These are phyloP conservation scores for Leptocoma aspasia DNA, from an alignment of 2,113 vertebrate species.

Conservation along the genomic window DNA sequence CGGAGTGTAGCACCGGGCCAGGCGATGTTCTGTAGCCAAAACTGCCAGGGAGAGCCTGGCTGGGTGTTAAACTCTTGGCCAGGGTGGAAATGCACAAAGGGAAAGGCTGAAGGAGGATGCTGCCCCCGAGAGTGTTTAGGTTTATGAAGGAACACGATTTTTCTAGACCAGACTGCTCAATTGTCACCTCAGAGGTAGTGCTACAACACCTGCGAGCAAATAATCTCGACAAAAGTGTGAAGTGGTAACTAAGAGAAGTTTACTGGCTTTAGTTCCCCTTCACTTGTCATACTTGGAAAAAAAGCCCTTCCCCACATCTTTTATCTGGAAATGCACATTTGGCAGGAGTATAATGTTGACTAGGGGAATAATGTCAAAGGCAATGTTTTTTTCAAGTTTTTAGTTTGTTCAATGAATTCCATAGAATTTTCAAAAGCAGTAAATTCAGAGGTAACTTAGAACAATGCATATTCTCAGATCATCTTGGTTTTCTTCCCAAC, in stretches of 20 bases:
- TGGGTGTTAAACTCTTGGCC: accelerated
- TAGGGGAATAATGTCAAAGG: neutral
- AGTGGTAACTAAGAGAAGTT: neutral
- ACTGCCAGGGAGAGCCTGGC: accelerated
- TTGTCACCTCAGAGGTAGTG: neutral
- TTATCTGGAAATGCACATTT: neutral
- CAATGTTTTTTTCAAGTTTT: neutral
- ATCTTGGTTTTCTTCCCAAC: neutral
- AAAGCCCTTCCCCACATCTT: accelerated
- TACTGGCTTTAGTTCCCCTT: neutral
- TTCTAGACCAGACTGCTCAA: neutral
- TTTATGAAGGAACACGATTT: neutral
- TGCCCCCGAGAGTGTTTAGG: accelerated
- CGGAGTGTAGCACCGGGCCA: accelerated
- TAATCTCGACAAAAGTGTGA: neutral
- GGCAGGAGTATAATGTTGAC: accelerated
- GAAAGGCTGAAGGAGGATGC: neutral
- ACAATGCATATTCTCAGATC: neutral
- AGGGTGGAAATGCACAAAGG: too few species aligned
- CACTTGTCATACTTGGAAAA: neutral
- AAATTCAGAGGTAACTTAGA: neutral
- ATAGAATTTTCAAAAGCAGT: neutral
- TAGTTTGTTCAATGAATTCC: neutral
- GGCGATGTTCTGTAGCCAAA: accelerated
- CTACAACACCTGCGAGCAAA: neutral